Evolutionary conservation across 2,888 invertebrate genomes (phyloP), one percentile per base, ranked within the genome.

Genomic region (Aleiodes leptofemur): DNA sequence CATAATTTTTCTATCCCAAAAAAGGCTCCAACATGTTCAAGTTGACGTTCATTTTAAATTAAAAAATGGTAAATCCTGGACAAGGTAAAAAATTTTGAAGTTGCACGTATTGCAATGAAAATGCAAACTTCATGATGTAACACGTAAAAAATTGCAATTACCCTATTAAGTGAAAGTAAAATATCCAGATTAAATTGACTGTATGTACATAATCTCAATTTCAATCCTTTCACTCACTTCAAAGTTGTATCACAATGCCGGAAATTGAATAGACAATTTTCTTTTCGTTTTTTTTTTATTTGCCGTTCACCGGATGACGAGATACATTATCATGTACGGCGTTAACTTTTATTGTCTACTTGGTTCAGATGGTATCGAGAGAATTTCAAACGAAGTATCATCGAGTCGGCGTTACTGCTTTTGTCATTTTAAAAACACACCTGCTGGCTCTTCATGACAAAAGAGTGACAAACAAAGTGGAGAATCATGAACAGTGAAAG

Each of bases 181-280:
- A 43, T 8, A 1, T 23, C n/a, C 64, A 43, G 43, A 64, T 64
- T 64, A 43, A 43, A 64, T 48, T 64, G 43, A 64, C 34, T 64
- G 34, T 38, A 9, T 43, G 14, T 16, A 23, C 48, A 48, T 16
- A 64, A 64, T 64, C 16, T 64, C 43, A 16, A 64, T 64, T 64
- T 64, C 48, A 64, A 64, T 64, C 64, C 64, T 64, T 64, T 64
- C 64, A 64, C 64, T 23, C n/a, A 7, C n/a, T 61, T 38, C 16
- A 4, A 43, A 16, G 23, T 43, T 48, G 64, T 23, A 23, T 64
- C 16, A 23, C 48, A 64, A 64, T 64, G 23, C 16, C 64, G 64
- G 64, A 64, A 64, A 48, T 64, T 43, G 64, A 4, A 64, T 16
- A 61, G 38, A n/a, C 43, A 43, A 23, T 64, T 14, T 38, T 61